These are phyloP conservation scores for Drosophila pegasa DNA, from an alignment of 2,888 invertebrate species.

Conservation along the genomic window DNA sequence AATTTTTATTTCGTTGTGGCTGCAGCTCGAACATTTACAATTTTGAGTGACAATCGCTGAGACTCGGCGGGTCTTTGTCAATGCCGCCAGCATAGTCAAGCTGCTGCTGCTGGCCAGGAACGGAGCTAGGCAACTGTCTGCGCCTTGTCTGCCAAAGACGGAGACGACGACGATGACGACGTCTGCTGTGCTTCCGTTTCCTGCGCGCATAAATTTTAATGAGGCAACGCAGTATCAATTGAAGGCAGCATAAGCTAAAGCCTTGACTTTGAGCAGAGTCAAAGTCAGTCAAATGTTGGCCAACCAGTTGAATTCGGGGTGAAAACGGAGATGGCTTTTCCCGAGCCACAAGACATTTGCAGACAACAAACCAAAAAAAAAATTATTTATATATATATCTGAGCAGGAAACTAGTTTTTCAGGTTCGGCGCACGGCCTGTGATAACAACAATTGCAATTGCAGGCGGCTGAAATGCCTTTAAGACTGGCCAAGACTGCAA, in stretches of 20 bases:
- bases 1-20: constrained; percentile 51
- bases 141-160: constrained; percentile 43
- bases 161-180: constrained; percentile 6
- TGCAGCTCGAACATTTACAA: constrained; percentile 35
- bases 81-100: constrained; percentile 59
- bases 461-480: constrained; percentile 67
- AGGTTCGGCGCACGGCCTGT: constrained; percentile 73
- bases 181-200: constrained; percentile 76
- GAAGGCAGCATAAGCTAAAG: constrained; percentile 39
- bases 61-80: constrained; percentile 46
- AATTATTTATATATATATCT: constrained; percentile 13
- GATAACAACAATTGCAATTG: constrained; percentile 78
- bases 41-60: constrained; percentile 55
- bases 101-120: constrained; percentile 45
- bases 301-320: constrained; percentile 11
- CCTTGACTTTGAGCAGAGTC: constrained; percentile 75
- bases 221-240: constrained; percentile 49
- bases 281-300: constrained; percentile 35
- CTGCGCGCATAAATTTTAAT: constrained; percentile 80
- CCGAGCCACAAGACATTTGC: constrained; percentile 58
- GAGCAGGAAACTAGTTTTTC: constrained; percentile 73
- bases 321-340: constrained; percentile 55
- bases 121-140: constrained; percentile 35
- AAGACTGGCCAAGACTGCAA: constrained; percentile 32
- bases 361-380: constrained; percentile 33